These are phyloP conservation scores for Apodemus speciosus DNA, from an alignment of 2,113 vertebrate genomes.

Conservation along the genomic window DNA sequence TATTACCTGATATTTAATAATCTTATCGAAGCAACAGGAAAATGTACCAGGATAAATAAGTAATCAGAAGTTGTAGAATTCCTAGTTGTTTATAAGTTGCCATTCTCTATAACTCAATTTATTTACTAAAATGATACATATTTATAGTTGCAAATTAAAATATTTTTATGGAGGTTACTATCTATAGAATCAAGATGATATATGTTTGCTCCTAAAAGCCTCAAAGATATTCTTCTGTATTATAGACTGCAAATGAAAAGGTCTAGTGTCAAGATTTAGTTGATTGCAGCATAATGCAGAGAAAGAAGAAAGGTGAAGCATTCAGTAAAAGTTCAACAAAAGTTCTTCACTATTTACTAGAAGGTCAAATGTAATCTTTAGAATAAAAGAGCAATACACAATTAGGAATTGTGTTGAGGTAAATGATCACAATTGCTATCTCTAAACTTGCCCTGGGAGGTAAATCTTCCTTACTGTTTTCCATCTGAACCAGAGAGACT, in stretches of 20 bases:
- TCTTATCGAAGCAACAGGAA: not conserved
- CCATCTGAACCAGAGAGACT: not conserved
- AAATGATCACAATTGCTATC: not conserved
- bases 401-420: constrained; percentile 58
- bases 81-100: not conserved
- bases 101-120: not conserved
- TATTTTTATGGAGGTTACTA: not conserved
- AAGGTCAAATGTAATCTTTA: constrained; percentile 50
- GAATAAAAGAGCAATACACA: constrained; percentile 44
- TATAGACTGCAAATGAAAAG: not conserved
- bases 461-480: constrained; percentile 15
- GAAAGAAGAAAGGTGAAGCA: not conserved
- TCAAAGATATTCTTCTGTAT: not conserved
- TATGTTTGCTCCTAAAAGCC: not conserved
- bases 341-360: constrained; percentile 38
- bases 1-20: not conserved
- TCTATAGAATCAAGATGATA: not conserved
- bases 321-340: not conserved
- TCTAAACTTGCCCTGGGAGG: not conserved
- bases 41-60: not conserved
- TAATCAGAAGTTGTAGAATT: not conserved
- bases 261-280: not conserved
- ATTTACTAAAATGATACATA: not conserved
- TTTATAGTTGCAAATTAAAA: not conserved
- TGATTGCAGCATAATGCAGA: not conserved